These are phyloP conservation scores for Stenodema calcarata DNA, from an alignment of 2,888 invertebrate genomes.

Conservation along the genomic window DNA sequence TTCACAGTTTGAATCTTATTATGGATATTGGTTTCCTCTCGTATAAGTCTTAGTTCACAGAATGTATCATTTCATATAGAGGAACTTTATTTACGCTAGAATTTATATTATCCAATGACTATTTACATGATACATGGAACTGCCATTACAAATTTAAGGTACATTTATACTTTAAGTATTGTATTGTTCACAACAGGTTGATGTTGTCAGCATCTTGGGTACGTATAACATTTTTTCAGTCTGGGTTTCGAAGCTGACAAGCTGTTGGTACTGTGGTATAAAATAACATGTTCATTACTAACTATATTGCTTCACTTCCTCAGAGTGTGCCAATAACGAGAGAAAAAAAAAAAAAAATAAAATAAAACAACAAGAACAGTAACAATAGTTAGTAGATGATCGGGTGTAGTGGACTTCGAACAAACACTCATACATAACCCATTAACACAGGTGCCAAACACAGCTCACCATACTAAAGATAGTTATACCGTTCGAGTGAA, in stretches of 20 bases:
- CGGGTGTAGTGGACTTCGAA: background rate
- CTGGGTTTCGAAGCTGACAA: conserved; percentile 9
- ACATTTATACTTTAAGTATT: background rate
- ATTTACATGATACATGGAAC: background rate
- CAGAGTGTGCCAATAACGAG: background rate
- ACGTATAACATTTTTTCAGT: background rate
- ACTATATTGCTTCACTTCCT: background rate
- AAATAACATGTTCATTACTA: background rate
- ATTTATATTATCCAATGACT: background rate
- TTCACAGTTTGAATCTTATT: background rate
- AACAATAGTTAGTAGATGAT: background rate
- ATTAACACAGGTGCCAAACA: background rate
- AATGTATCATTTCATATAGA: background rate
- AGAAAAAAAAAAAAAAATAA: too few relatives aligned
- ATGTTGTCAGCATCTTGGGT: conserved; percentile 1
- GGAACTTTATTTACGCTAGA: background rate
- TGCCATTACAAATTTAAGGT: background rate
- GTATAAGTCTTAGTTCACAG: background rate
- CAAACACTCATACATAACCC: background rate
- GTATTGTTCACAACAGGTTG: conserved; percentile 1
- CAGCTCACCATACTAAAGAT: background rate
- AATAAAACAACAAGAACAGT: background rate
- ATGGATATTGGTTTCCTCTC: background rate
- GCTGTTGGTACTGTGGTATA: background rate
- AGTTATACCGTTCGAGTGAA: background rate